Evolutionary conservation across 2,888 invertebrate species (phyloP), one percentile per base, ranked within the genome.

Genomic region (Cistogaster globosa): DNA sequence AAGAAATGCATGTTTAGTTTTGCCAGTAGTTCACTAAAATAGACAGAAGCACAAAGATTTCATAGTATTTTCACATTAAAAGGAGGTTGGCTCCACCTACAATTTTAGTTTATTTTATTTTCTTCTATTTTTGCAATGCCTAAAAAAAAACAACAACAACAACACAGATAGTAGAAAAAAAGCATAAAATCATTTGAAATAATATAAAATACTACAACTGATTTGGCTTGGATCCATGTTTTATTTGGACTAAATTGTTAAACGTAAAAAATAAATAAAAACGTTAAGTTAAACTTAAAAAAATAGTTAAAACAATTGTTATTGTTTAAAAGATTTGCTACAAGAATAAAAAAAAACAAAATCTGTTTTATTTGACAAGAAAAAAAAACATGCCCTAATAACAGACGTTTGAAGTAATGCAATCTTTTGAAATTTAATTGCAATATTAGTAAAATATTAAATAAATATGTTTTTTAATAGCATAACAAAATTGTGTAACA

Each of bases 81-180:
- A 83, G 83, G 84, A 84, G 84, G 68, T 80, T 84, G 81, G 84
- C 86, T 87, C 87, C 87, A 87, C 87, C 87, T 80, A 87, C 87
- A 83, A 80, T 74, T 69, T 69, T 26, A 32, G 12, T 51, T 22
- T 36, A 14, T 42, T 36, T 26, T 32, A 4, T 1, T 38, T 65
- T 32, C 6, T 32, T 32, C 6, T 32, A 32, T 32, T 48, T 69
- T 42, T 16, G 18, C 53, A 32, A 67, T 53, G 9, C 36, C 22
- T n/a, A n/a, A n/a, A n/a, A n/a, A 51, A 68, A n/a, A 16, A 53
- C n/a, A 18, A 18, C 1, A 20, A 53, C 4, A 53, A 11, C 14
- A 14, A 42, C 42, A 7, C 4, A 74, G 51, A 38, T 26, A 32
- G 38, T 72, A 67, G 38, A 62, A 58, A 45, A 68, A 20, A 79